Conservation (phyloP, 1,140 invertebrate genomes). For the Scaptomyza pallida region DNA sequence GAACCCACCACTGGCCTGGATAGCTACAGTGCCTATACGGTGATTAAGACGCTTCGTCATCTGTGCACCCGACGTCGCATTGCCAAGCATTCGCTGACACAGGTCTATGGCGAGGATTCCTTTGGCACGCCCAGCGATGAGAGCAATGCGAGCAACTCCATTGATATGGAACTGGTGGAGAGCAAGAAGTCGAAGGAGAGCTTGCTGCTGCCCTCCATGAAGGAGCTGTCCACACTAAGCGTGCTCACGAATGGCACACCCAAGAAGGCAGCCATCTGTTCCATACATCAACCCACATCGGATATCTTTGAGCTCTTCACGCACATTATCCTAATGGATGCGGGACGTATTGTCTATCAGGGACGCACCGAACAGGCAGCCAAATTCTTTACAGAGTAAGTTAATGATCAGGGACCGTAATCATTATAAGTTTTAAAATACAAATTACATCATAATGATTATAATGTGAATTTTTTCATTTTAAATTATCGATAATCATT, state of each 20-base stretch:
- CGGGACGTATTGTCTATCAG: constrained; percentile 92
- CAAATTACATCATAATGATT: too few relatives aligned
- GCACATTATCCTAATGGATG: constrained; percentile 90
- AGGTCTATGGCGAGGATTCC: constrained; percentile 78
- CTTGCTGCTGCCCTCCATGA: constrained; percentile 46
- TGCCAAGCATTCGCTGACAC: constrained; percentile 61
- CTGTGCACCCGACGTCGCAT: constrained; percentile 71
- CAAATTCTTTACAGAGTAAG: constrained; percentile 88
- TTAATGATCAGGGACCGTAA: too few relatives aligned
- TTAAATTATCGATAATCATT: too few relatives aligned
- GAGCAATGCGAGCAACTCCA: constrained; percentile 58
- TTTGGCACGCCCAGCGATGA: constrained; percentile 64
- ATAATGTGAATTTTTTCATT: too few relatives aligned
- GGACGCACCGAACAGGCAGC: constrained; percentile 88
- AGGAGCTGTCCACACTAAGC: constrained; percentile 61
- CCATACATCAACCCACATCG: constrained; percentile 94
- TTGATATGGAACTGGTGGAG: constrained; percentile 71
- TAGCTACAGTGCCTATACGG: constrained; percentile 90
- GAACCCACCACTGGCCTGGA: constrained; percentile 94
- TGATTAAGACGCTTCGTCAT: constrained; percentile 88
- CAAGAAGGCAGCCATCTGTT: constrained; percentile 90
- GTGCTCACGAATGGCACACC: constrained; percentile 85
- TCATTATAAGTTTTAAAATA: too few relatives aligned
- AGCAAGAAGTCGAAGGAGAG: constrained; percentile 56
- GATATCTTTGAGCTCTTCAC: constrained; percentile 93